Base-by-base conservation (phyloP, 2,113 vertebrate species). In the Mustelus asterias region DNA sequence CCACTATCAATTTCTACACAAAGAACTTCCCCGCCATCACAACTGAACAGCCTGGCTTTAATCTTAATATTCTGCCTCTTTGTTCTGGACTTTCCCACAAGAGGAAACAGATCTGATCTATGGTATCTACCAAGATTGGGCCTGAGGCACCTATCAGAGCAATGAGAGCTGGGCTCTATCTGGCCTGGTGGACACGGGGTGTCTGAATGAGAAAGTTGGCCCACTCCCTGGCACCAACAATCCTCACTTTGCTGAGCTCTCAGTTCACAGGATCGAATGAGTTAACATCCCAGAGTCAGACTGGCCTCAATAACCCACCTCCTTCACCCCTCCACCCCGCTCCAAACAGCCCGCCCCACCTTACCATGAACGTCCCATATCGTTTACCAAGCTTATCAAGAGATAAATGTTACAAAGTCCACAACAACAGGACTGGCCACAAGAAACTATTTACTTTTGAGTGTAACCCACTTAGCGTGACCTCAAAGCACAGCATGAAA, bases 331-430 rank as follows among this genome's bases (percentile, higher is more conserved):
- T n/a, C 26, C 48, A 86, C 44, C 14, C 6, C n/a, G 29, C 16
- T 16, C 89, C 33, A 13, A 16, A 58, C n/a, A n/a, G 58, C 48
- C 48, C 48, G 5, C 29, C 29, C 29, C 33, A 41, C 7, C 58
- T 9, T 14, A 20, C n/a, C 4, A 65, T 37, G 60, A 6, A 22
- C 16, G 14, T 65, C 60, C 89, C 20, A 33, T 33, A 65, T 4
- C n/a, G 29, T 93, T 93, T 93, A 65, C 33, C n/a, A 29, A 93
- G n/a, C 60, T 93, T 93, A 93, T 93, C 60, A 44, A 93, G 33
- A 65, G 89, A 37, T 67, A 65, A 22, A 41, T 33, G 60, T 65
- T 65, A 93, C 89, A 93, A 93, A 93, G 89, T 65, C 65, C 60
- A 63, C 16, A 65, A 24, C n/a, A n/a, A 90, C 26, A 14, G 26